A percentile compares a stretch with the other conserved stretches of the same genome.
Evolutionary conservation across 2,797 vertebrate genomes (phyloP).

Genomic region (Spinus pinus): DNA sequence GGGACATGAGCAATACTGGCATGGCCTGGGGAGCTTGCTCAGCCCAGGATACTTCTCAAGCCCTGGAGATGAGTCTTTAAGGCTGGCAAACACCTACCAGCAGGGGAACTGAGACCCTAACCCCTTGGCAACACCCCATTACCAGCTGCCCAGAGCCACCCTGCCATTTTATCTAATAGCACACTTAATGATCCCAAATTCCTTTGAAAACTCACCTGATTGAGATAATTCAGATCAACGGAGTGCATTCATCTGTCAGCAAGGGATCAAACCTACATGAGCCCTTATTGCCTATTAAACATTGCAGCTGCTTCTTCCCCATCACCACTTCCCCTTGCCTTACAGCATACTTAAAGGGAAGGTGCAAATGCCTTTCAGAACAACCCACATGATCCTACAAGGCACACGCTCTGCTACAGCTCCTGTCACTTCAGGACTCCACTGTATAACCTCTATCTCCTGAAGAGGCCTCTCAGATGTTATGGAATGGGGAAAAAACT

Average conservation of each 20-base stretch:
- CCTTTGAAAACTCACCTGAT: not conserved
- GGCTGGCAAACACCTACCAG: not conserved
- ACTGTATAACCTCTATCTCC: not conserved
- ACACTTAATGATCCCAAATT: not conserved
- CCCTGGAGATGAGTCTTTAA: not conserved
- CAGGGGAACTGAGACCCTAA: accelerated
- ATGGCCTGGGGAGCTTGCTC: not conserved
- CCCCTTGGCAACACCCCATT: not conserved
- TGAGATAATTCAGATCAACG: not conserved
- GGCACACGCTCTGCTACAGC: not conserved
- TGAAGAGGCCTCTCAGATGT: not conserved
- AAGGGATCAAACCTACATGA: not conserved
- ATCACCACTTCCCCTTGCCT: not conserved
- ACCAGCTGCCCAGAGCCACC: not conserved
- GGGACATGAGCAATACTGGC: not conserved
- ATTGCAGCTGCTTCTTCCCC: not conserved
- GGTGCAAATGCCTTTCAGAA: not conserved
- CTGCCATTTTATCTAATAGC: not conserved
- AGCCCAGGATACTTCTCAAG: not conserved
- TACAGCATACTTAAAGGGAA: not conserved
- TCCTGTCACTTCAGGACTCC: not conserved
- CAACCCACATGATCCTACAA: not conserved
- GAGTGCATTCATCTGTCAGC: not conserved
- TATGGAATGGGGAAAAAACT: not conserved
- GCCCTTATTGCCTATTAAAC: not conserved